Conservation (phyloP, 1,140 invertebrate genomes). For the Platorchestia sp. region DNA sequence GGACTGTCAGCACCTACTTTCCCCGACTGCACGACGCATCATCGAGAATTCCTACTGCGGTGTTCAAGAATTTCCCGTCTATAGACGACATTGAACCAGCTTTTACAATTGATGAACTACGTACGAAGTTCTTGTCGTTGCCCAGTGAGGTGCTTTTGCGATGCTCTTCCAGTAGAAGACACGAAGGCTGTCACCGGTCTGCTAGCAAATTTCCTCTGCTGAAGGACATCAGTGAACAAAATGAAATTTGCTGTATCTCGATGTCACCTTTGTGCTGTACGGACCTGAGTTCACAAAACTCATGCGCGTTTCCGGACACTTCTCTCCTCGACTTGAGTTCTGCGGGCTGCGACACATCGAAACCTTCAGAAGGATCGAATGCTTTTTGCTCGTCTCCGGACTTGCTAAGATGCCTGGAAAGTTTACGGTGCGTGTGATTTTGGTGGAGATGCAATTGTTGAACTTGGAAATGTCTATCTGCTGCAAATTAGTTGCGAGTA, state of each 20-base stretch:
- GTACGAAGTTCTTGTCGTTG: conserved; percentile 13
- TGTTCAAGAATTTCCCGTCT: conserved; percentile 17
- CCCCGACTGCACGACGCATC: background rate
- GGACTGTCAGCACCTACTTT: conserved; percentile 40
- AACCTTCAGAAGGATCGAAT: background rate
- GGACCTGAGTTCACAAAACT: background rate
- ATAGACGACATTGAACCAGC: conserved; percentile 29
- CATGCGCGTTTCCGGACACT: background rate
- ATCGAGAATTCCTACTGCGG: background rate
- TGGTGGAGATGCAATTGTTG: background rate
- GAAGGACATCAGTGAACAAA: conserved; percentile 14
- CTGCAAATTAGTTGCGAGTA: background rate
- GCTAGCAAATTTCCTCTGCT: background rate
- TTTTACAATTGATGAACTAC: conserved; percentile 16
- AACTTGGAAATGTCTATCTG: background rate
- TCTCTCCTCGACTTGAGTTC: background rate
- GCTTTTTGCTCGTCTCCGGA: background rate
- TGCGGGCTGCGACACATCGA: background rate
- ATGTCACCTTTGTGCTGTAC: background rate
- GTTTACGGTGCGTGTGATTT: background rate
- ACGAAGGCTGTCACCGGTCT: conserved; percentile 18
- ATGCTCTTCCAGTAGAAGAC: background rate
- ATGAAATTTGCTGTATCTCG: background rate
- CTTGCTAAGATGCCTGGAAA: background rate
- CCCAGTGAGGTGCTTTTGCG: background rate